A percentile compares a stretch with the other conserved stretches of the same genome.
Evolutionary conservation across 2,888 invertebrate genomes (phyloP).

Genomic region (Idaea straminata): DNA sequence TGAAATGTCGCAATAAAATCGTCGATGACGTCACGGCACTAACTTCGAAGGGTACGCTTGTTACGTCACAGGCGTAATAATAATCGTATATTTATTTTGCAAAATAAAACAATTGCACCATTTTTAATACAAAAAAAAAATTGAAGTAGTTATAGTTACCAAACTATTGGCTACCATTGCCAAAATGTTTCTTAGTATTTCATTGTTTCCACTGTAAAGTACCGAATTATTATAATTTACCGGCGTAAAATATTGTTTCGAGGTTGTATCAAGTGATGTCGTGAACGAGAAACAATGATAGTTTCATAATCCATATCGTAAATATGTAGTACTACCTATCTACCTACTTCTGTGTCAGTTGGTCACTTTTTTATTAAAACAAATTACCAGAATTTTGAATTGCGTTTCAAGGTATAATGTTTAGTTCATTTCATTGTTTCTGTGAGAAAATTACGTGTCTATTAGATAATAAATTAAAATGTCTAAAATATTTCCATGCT

Average conservation of each 20-base stretch:
- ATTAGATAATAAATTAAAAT: neutral
- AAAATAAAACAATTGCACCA: too few species aligned
- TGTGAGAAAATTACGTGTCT: neutral
- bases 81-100: too few species aligned
- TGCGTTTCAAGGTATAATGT: neutral
- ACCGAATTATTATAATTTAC: slow-evolving; percentile 39
- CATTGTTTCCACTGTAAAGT: too few species aligned
- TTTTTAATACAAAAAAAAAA: too few species aligned
- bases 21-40: too few species aligned
- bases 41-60: too few species aligned
- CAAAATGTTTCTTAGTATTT: too few species aligned
- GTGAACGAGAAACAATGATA: slow-evolving; percentile 36
- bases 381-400: slow-evolving; percentile 5
- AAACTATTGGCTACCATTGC: too few species aligned
- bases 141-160: too few species aligned
- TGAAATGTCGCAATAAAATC: too few species aligned
- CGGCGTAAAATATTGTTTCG: slow-evolving; percentile 44
- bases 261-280: slow-evolving; percentile 38
- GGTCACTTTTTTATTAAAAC: slow-evolving; percentile 26
- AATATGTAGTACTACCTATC: slow-evolving; percentile 20
- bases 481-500: neutral
- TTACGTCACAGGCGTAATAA: too few species aligned
- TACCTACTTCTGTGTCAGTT: slow-evolving; percentile 36
- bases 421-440: neutral
- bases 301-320: slow-evolving; percentile 13